Evolutionary conservation across 2,113 vertebrate species (phyloP), one percentile per base, ranked within the genome.

Genomic region (Oncorhynchus keta): DNA sequence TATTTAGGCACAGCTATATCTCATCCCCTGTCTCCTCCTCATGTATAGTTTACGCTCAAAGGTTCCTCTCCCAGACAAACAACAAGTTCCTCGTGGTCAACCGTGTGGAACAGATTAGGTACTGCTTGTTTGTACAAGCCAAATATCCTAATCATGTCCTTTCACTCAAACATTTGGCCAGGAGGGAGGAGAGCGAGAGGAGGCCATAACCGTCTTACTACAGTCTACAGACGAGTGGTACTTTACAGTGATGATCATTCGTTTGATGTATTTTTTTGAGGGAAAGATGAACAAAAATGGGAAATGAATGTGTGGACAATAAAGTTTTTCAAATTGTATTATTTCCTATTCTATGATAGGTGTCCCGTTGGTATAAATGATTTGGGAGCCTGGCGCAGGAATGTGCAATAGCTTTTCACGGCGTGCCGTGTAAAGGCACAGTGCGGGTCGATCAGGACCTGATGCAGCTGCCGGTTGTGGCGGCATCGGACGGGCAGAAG

Each of bases 51-150:
- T 13, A 11, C 11, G 70, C 39, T 49, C 48, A 51, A 71, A 55
- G n/a, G 69, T 71, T 32, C 26, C 28, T 45, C 67, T 39, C 22
- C 18, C 55, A 24, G 35, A 24, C 62, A 48, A 48, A 49, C 14
- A 59, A 30, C 45, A 74, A 55, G 48, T 71, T 75, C 35, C 69
- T 70, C 35, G 24, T 16, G 22, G 18, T 51, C 78, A 77, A 5
- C 72, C 4, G 30, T 76, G 75, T n/a, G 70, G 77, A 86, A 72
- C 76, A 8, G 68, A 80, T 85, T 2, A 71, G 61, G 70, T 35
- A 16, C 65, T 16, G 49, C 72, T 9, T 81, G 84, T 84, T 82
- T 79, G 51, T 30, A 83, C 74, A 73, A 62, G 72, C 8, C 73
- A 79, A 67, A 4, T 66, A 77, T 72, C 76, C 61, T 64, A 81